Evolutionary conservation across 2,113 vertebrate species (phyloP).

Genomic region (Ranitomeya variabilis): DNA sequence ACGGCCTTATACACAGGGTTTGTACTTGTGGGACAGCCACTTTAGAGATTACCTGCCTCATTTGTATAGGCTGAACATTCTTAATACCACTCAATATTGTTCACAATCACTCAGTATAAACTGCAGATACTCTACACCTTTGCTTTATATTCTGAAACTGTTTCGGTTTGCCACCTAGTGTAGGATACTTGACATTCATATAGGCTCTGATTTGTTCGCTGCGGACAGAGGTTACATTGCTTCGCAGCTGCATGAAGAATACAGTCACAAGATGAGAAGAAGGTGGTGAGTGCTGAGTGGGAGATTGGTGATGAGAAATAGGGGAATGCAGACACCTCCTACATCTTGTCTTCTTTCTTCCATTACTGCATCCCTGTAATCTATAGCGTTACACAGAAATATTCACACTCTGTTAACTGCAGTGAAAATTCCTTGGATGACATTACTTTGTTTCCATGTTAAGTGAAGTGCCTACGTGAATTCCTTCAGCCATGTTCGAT

Average conservation of each 20-base stretch:
- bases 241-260: constrained; percentile 3
- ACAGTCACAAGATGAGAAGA: not conserved
- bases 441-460: constrained; percentile 22
- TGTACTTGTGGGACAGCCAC: too few relatives aligned
- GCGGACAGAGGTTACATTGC: constrained; percentile 27
- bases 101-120: not conserved
- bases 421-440: constrained; percentile 6
- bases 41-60: too few relatives aligned
- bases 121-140: not conserved
- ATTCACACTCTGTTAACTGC: constrained; percentile 28
- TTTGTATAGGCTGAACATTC: too few relatives aligned
- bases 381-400: constrained; percentile 22
- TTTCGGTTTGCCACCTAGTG: constrained; percentile 19
- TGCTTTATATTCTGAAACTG: not conserved
- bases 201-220: not conserved
- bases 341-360: constrained; percentile 19
- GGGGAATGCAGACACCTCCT: constrained; percentile 16
- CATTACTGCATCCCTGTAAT: constrained; percentile 19
- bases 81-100: too few relatives aligned
- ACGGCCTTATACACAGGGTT: too few relatives aligned
- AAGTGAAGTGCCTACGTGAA: not conserved
- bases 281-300: constrained; percentile 30
- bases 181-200: not conserved
- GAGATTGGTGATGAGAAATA: constrained; percentile 27
- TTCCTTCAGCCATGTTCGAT: not conserved